Conservation (phyloP, 2,888 invertebrate species). For the Leptarthrus brevirostris region DNA sequence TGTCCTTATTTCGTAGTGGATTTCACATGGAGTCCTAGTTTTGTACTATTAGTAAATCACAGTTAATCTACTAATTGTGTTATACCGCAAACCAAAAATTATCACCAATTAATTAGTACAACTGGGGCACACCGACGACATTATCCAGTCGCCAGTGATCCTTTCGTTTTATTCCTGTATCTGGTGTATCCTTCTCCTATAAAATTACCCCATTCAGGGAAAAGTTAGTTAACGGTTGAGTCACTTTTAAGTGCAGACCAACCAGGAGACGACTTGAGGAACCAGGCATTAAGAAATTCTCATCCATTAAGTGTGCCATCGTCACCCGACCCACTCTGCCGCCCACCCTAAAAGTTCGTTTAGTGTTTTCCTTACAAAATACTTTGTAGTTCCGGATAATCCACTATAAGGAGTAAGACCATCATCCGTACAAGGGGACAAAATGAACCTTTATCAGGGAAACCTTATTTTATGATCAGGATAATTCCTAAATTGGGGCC, state of each 20-base stretch:
- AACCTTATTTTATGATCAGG: slow-evolving; percentile 19
- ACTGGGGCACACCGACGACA: slow-evolving; percentile 21
- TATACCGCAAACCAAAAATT: slow-evolving; percentile 47
- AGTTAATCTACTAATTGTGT: slow-evolving; percentile 46
- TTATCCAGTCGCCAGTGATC: background rate
- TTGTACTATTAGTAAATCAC: slow-evolving; percentile 19
- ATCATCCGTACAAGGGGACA: slow-evolving; percentile 19
- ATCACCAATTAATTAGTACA: slow-evolving; percentile 49
- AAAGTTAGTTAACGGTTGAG: slow-evolving; percentile 32
- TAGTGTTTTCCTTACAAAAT: slow-evolving; percentile 12
- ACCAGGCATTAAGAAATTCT: slow-evolving; percentile 36
- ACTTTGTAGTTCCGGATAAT: slow-evolving; percentile 40
- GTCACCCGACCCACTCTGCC: background rate
- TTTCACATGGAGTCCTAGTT: no score
- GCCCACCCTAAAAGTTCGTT: no score
- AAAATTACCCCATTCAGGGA: slow-evolving; percentile 21
- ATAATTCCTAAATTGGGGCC: slow-evolving; percentile 34
- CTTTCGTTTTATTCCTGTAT: no score
- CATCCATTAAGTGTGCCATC: slow-evolving; percentile 7
- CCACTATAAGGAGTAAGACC: slow-evolving; percentile 23
- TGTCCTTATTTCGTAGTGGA: no score
- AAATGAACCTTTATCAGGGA: slow-evolving; percentile 36
- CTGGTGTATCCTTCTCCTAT: no score
- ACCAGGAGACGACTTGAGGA: slow-evolving; percentile 26
- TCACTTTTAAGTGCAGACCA: slow-evolving; percentile 33